These are phyloP conservation scores for Diaprepes abbreviatus DNA, from an alignment of 2,888 invertebrate species.

Conservation along the genomic window DNA sequence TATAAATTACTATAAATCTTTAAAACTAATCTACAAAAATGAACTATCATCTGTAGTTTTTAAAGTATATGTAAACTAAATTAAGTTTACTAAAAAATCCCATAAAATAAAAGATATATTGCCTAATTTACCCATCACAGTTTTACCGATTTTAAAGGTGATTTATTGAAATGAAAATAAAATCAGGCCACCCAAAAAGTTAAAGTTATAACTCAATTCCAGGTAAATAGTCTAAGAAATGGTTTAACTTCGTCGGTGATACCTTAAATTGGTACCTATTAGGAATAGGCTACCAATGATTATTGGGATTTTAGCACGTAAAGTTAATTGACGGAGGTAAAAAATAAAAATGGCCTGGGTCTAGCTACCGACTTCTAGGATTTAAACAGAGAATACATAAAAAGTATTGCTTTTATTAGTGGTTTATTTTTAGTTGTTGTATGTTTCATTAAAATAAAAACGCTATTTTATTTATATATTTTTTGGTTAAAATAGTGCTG, in stretches of 20 bases:
- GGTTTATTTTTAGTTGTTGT: too few relatives aligned
- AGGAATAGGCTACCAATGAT: neutral
- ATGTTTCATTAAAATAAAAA: too few relatives aligned
- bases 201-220: slow-evolving; percentile 44
- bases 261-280: neutral
- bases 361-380: too few relatives aligned
- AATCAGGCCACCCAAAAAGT: slow-evolving; percentile 44
- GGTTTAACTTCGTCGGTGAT: neutral
- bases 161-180: slow-evolving; percentile 44
- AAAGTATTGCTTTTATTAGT: too few relatives aligned
- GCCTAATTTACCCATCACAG: slow-evolving; percentile 42
- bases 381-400: too few relatives aligned
- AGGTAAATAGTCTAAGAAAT: slow-evolving; percentile 31
- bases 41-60: neutral
- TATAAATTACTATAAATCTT: too few relatives aligned
- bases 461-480: too few relatives aligned
- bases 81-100: slow-evolving; percentile 15
- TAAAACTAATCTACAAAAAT: too few relatives aligned
- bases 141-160: slow-evolving; percentile 34
- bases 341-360: neutral
- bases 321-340: neutral
- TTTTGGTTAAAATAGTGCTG: too few relatives aligned
- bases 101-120: slow-evolving; percentile 46
- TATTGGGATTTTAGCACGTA: neutral
- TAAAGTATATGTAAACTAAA: slow-evolving; percentile 17